Base-by-base conservation (phyloP, 2,888 invertebrate species). In the Parelbella ahira region DNA sequence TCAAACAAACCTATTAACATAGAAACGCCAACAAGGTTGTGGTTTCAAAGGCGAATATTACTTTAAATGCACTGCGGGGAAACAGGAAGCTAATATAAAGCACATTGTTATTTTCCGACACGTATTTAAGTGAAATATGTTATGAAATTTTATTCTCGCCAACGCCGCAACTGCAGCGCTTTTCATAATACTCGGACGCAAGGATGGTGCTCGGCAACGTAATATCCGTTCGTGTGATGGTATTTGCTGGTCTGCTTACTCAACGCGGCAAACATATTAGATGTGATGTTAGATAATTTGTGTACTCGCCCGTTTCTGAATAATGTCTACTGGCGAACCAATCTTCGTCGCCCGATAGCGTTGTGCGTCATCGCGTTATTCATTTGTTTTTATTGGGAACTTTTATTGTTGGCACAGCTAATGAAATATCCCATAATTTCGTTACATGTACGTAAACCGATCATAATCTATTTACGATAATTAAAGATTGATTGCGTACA, bases 161-260 rank as follows among this genome's bases (percentile, higher is more conserved):
- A 11, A n/a, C 25, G 25, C 10, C 19, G 19, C n/a, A 4, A 5
- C 15, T 28, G 41, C 12, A 13, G 27, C 21, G 10, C 27, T 41
- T 21, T 41, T 41, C 20, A 41, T 39, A 33, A 41, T 30, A 39
- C 27, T 27, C 12, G 33, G 19, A 8, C 7, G 32, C 12, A 10
- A 33, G 32, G 4, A 41, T 41, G 24, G 25, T 39, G 11, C 10
- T 24, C 8, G 32, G 8, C 11, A 19, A 27, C 41, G 41, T 41
- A 41, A 41, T 41, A 33, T 33, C 33, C 41, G 33, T 28, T 33
- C 27, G 27, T 41, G 18, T 24, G 39, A 32, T 32, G 20, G 9
- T 27, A 27, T 41, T 39, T 32, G 25, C 30, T 23, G 11, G 13
- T 13, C 10, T 24, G 38, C 20, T 41, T 42, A 24, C 34, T 10